phyloP scores from a whole-genome alignment of 2,888 invertebrate genomes.

The Lasioglossum malachurum region DNA sequence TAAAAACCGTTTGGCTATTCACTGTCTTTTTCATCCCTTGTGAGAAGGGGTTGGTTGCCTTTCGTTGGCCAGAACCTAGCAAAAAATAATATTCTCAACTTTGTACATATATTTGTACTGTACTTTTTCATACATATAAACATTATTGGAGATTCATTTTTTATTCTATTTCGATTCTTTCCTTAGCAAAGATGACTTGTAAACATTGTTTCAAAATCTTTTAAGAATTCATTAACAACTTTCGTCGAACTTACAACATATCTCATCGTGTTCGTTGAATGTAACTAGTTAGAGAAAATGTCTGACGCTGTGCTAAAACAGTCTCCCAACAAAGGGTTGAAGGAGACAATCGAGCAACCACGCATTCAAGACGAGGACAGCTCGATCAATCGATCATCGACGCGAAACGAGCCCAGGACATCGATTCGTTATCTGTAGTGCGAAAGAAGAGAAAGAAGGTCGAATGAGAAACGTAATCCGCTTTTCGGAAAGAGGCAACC shows the following conservation, averaged over 20 bases:
- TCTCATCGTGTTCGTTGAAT: not conserved
- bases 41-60: too few species aligned
- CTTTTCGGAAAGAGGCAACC: slow-evolving; percentile 82
- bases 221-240: not conserved
- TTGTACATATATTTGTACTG: not conserved
- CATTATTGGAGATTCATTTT: not conserved
- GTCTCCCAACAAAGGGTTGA: not conserved
- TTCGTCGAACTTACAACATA: not conserved
- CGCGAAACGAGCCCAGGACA: slow-evolving; percentile 40
- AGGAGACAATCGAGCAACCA: not conserved
- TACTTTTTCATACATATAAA: not conserved
- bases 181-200: too few species aligned
- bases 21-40: not conserved
- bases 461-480: slow-evolving; percentile 80
- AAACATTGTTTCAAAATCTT: too few species aligned
- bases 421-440: slow-evolving; percentile 27
- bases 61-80: not conserved
- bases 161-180: not conserved
- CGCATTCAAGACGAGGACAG: not conserved
- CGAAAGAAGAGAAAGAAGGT: slow-evolving; percentile 26
- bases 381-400: slow-evolving; percentile 68
- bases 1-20: slow-evolving; percentile 32
- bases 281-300: not conserved
- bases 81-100: not conserved
- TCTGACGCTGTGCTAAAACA: not conserved